A percentile compares a stretch with the other conserved stretches of the same genome.
phyloP scores from a whole-genome alignment of 2,113 vertebrate species.

The Gallinago media region DNA sequence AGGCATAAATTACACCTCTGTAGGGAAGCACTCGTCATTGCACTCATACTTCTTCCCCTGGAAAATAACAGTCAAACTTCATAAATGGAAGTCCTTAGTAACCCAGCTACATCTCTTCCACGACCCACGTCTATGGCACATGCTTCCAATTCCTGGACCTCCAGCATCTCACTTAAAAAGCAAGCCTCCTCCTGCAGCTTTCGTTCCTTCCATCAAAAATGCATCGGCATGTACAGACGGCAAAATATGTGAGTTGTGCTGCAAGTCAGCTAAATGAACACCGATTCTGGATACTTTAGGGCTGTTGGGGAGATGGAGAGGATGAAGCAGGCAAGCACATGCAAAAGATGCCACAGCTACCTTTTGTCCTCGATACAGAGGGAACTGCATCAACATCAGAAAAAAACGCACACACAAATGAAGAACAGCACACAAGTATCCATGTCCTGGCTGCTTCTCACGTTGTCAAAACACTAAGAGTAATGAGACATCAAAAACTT shows the following conservation, averaged over 20 bases:
- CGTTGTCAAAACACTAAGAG: slow-evolving; percentile 1
- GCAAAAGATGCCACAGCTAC: background rate
- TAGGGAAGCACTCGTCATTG: background rate
- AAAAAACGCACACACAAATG: background rate
- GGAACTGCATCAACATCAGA: background rate
- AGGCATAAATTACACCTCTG: background rate
- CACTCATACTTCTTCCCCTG: background rate
- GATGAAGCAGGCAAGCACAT: background rate
- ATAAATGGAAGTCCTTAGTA: slow-evolving; percentile 24
- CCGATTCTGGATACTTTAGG: background rate
- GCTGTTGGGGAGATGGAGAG: background rate
- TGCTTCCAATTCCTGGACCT: background rate
- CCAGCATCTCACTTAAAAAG: background rate
- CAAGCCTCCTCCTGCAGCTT: background rate
- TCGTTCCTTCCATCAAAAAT: background rate
- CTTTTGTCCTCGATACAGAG: background rate
- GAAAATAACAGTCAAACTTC: slow-evolving; percentile 1
- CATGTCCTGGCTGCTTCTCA: background rate
- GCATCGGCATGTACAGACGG: background rate
- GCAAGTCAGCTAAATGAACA: background rate
- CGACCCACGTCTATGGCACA: rapidly evolving
- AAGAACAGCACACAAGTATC: background rate
- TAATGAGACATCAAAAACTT: background rate
- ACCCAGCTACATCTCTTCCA: background rate
- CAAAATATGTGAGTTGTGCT: background rate